Evolutionary conservation across 2,797 vertebrate genomes (phyloP).

Genomic region (Siniperca undulata): DNA sequence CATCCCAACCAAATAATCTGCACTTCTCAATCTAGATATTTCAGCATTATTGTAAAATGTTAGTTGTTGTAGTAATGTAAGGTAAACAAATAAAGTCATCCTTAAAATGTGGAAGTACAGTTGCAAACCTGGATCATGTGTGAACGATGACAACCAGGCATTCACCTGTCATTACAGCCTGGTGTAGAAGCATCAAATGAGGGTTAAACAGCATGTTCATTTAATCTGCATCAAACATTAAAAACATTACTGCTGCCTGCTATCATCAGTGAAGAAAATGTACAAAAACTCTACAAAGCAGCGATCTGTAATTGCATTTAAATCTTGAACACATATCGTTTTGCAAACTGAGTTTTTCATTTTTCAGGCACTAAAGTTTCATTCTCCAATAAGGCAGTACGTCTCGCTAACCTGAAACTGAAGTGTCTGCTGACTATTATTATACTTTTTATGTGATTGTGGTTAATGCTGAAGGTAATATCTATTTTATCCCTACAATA

Average conservation of each 20-base stretch:
- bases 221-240: not conserved
- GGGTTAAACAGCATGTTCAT: not conserved
- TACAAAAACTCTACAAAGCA: not conserved
- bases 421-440: not conserved
- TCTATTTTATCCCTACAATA: slow-evolving; percentile 18
- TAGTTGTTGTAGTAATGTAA: not conserved
- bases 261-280: not conserved
- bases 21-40: not conserved
- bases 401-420: not conserved
- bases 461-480: slow-evolving; percentile 1
- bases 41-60: not conserved
- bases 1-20: not conserved
- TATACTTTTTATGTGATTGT: not conserved
- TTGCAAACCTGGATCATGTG: not conserved
- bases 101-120: not conserved
- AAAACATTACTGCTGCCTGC: not conserved
- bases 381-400: not conserved
- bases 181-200: not conserved
- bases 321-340: not conserved
- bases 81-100: not conserved
- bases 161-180: not conserved
- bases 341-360: not conserved
- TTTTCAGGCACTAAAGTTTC: not conserved
- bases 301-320: not conserved
- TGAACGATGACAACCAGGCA: not conserved